Percentiles rank a stretch among this genome's conserved stretches.
Conservation (phyloP, 2,797 vertebrate genomes). For the Calcarius lapponicus region DNA sequence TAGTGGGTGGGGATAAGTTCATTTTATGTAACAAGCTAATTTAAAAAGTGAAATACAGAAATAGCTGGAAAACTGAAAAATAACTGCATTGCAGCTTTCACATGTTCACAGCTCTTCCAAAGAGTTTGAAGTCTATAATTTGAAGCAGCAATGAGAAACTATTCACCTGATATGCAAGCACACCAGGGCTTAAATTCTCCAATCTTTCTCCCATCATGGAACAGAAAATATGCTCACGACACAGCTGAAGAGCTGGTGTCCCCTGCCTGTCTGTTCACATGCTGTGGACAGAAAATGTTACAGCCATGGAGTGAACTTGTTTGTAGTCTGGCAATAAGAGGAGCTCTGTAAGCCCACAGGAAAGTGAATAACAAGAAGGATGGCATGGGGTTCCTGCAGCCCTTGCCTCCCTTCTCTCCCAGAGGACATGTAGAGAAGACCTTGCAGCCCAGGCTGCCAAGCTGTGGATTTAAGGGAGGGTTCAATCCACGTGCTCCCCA, state of each 20-base stretch:
- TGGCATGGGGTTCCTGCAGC: neutral
- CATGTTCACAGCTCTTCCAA: neutral
- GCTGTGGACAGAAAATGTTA: neutral
- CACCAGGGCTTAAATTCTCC: slow-evolving; percentile 2
- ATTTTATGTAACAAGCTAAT: slow-evolving; percentile 33
- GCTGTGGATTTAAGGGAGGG: neutral
- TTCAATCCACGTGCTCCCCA: neutral
- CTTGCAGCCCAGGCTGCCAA: neutral
- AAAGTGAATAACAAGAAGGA: neutral
- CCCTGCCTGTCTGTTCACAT: neutral
- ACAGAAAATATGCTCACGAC: neutral
- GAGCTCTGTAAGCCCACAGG: neutral
- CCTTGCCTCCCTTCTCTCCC: neutral
- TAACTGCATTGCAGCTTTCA: slow-evolving; percentile 45
- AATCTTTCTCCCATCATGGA: neutral
- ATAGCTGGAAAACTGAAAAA: slow-evolving; percentile 23
- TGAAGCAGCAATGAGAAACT: neutral
- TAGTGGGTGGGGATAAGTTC: neutral
- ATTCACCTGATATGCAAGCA: neutral
- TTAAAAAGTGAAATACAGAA: slow-evolving; percentile 27
- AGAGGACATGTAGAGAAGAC: neutral
- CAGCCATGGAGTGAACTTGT: neutral
- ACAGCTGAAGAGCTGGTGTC: neutral
- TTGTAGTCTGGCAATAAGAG: neutral
- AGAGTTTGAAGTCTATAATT: neutral